Evolutionary conservation across 2,797 vertebrate species (phyloP).

Genomic region (Iguana delicatissima): DNA sequence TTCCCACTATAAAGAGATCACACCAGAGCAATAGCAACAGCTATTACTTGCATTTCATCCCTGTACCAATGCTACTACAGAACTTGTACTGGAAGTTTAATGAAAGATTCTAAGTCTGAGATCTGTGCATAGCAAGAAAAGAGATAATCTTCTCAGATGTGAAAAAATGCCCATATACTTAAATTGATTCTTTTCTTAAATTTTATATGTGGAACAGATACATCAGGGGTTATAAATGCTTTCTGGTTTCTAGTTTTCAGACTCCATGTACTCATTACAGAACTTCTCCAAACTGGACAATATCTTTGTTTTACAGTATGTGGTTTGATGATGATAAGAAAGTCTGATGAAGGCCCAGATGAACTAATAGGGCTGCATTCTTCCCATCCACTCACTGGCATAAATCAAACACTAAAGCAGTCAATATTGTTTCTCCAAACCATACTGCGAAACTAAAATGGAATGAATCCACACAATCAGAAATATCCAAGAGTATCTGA

Average conservation of each 20-base stretch:
- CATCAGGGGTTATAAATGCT: background rate
- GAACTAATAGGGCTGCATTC: background rate
- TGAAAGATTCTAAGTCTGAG: background rate
- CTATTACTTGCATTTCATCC: background rate
- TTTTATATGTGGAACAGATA: background rate
- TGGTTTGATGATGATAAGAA: background rate
- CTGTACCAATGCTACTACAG: background rate
- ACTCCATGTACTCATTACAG: background rate
- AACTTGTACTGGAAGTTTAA: background rate
- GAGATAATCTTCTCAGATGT: background rate
- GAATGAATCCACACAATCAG: background rate
- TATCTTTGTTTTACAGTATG: background rate
- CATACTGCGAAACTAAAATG: background rate
- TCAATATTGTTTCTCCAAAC: background rate
- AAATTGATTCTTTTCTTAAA: background rate
- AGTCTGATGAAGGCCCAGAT: background rate
- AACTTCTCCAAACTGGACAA: background rate
- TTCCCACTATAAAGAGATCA: background rate
- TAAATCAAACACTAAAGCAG: background rate
- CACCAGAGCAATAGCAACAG: background rate
- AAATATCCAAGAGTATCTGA: background rate
- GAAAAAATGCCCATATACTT: background rate
- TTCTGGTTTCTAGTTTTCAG: background rate
- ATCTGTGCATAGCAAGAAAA: background rate
- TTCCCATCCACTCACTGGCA: no score